A percentile compares a stretch with the other conserved stretches of the same genome.
These are phyloP conservation scores for Gobio gobio DNA, from an alignment of 2,113 vertebrate genomes.

Conservation along the genomic window DNA sequence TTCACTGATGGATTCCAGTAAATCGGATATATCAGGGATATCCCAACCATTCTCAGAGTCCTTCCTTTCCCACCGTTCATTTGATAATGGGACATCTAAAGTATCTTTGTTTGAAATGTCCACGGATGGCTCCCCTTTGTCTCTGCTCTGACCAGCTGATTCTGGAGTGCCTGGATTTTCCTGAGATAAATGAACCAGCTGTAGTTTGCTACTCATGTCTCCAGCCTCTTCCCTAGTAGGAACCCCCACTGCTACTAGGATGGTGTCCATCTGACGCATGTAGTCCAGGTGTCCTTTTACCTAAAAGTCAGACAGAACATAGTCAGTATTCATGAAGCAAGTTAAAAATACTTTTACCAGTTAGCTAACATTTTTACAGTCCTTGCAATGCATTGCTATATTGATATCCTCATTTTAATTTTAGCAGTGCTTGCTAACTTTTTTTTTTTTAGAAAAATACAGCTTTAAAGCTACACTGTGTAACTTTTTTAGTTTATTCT, in stretches of 20 bases:
- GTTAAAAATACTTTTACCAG: background rate
- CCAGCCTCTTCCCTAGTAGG: slow-evolving; percentile 83
- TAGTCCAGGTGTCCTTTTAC: slow-evolving; percentile 96
- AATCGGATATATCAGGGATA: slow-evolving; percentile 77
- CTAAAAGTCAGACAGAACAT: slow-evolving; percentile 66
- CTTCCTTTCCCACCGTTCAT: slow-evolving; percentile 3
- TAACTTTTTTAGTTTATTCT: no score
- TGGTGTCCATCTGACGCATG: slow-evolving; percentile 93
- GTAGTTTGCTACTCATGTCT: slow-evolving; percentile 54
- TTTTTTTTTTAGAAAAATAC: background rate
- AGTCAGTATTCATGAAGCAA: background rate
- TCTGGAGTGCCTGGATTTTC: slow-evolving; percentile 10
- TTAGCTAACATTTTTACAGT: background rate
- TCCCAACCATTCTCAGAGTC: slow-evolving; percentile 71
- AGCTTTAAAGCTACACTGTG: background rate
- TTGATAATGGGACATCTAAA: background rate
- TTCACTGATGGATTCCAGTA: slow-evolving; percentile 70
- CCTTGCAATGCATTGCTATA: background rate
- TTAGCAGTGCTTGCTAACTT: background rate
- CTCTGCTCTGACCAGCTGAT: slow-evolving; percentile 17
- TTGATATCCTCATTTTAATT: background rate
- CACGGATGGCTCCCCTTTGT: background rate
- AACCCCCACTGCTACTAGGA: slow-evolving; percentile 88
- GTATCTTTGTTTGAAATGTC: background rate
- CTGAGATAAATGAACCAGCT: slow-evolving; percentile 25